Base-by-base conservation (phyloP, 1,140 invertebrate genomes). In the Elysia chlorotica region DNA sequence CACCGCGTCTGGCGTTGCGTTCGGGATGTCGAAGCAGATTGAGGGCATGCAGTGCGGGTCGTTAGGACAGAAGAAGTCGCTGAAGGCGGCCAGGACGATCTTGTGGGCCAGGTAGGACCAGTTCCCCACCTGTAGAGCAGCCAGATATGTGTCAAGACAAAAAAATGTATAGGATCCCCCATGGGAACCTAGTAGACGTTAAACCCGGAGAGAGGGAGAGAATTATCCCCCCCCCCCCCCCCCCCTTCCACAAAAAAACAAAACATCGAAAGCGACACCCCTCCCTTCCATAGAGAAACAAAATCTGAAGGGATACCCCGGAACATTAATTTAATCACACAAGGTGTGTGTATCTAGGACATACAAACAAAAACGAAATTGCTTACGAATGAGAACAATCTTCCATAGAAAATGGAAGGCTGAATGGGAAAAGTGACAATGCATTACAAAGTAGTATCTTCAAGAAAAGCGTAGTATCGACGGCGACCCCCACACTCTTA, bases 81-180 rank as follows among this genome's bases (percentile, higher is more conserved):
- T 71, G 69, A 71, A 71, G 36, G 69, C 69, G 3, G 69, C 57
- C 23, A 71, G 59, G 33, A 71, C 69, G 48, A 71, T 61, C 33
- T 71, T 71, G 59, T 71, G 69, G n/a, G 59, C 69, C 25, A 71
- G 33, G 38, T 35, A 71, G 1, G 57, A 71, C 2, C 28, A 41
- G 25, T 63, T 71, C 10, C 59, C 69, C 21, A 71, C 69, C 69
- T 71, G 10, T 48, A n/a, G n/a, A n/a, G n/a, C n/a, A n/a, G n/a
- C n/a, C n/a, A n/a, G n/a, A n/a, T n/a, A n/a, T n/a, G n/a, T n/a
- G n/a, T n/a, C n/a, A 48, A n/a, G 41, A 14, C 41, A 48, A 10
- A 48, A 10, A 48, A 48, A 48, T 48, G n/a, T 14, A 14, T 10
- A 48, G n/a, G n/a, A 48, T 48, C 41, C 41, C n/a, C 41, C 10